These are phyloP conservation scores for Cephalopterus ornatus DNA, from an alignment of 2,113 vertebrate genomes.

Conservation along the genomic window DNA sequence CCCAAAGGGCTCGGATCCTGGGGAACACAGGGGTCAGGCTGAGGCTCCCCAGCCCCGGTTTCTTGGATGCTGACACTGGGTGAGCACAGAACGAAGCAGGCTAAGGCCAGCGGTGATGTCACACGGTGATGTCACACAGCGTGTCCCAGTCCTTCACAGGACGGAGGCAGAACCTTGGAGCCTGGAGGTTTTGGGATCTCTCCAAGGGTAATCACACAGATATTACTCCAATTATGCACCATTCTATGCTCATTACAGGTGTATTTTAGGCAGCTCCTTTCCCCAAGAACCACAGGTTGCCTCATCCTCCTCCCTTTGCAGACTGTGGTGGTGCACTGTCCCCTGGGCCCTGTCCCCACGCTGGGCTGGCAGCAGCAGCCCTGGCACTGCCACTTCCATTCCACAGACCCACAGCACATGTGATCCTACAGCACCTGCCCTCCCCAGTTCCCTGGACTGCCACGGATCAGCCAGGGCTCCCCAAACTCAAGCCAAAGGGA, in stretches of 20 bases:
- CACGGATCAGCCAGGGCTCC: not conserved
- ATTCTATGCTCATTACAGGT: not conserved
- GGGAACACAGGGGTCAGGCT: rapidly evolving
- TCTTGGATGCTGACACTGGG: rapidly evolving
- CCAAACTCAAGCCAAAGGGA: not conserved
- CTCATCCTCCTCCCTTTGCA: not conserved
- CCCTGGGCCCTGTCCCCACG: not conserved
- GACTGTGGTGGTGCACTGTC: rapidly evolving
- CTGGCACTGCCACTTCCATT: not conserved
- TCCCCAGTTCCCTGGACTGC: not conserved
- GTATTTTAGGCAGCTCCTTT: not conserved
- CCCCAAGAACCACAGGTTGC: not conserved
- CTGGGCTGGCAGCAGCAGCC: not conserved
- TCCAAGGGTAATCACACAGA: not conserved
- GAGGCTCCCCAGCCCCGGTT: not conserved
- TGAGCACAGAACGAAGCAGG: not conserved
- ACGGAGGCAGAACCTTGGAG: not conserved
- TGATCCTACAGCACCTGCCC: not conserved
- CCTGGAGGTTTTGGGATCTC: not conserved
- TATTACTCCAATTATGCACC: not conserved
- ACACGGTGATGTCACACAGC: rapidly evolving
- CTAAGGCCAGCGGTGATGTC: not conserved
- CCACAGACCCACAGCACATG: rapidly evolving
- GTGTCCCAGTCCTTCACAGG: too few relatives aligned
- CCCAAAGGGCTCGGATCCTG: rapidly evolving